Percentiles rank a stretch among this genome's conserved stretches.
Conservation (phyloP, 92 coral and sea anemone species). For the Epizoanthus fatuus region DNA sequence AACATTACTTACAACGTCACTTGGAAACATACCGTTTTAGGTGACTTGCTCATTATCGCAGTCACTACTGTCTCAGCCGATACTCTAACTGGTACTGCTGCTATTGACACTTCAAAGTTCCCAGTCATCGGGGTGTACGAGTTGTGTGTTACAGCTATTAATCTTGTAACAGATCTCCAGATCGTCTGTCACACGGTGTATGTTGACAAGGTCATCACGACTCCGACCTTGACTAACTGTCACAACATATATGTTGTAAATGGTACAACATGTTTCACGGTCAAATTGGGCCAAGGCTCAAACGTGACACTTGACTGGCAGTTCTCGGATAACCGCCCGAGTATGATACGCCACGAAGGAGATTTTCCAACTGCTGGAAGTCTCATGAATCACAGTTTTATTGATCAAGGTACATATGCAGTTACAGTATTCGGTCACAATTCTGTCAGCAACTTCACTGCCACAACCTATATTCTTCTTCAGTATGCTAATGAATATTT, state of each 20-base stretch:
- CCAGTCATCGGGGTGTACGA: conserved; percentile 69
- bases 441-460: conserved; percentile 75
- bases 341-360: conserved; percentile 49
- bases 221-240: conserved; percentile 45
- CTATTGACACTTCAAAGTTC: conserved; percentile 46
- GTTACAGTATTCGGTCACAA: conserved; percentile 71
- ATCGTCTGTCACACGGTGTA: conserved; percentile 40
- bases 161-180: conserved; percentile 81
- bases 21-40: conserved; percentile 40
- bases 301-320: conserved; percentile 83
- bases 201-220: conserved; percentile 75
- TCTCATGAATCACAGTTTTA: conserved; percentile 53
- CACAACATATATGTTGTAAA: conserved; percentile 52
- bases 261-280: conserved; percentile 56
- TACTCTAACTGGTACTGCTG: conserved; percentile 46
- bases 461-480: conserved; percentile 22
- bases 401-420: conserved; percentile 42
- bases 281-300: conserved; percentile 74
- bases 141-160: conserved; percentile 76
- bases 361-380: conserved; percentile 68
- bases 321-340: conserved; percentile 72
- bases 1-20: conserved; percentile 81
- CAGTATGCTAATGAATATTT: conserved; percentile 75
- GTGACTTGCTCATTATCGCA: conserved; percentile 22
- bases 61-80: conserved; percentile 20